phyloP scores from a whole-genome alignment of 2,113 vertebrate genomes.

The Podarcis raffonei region DNA sequence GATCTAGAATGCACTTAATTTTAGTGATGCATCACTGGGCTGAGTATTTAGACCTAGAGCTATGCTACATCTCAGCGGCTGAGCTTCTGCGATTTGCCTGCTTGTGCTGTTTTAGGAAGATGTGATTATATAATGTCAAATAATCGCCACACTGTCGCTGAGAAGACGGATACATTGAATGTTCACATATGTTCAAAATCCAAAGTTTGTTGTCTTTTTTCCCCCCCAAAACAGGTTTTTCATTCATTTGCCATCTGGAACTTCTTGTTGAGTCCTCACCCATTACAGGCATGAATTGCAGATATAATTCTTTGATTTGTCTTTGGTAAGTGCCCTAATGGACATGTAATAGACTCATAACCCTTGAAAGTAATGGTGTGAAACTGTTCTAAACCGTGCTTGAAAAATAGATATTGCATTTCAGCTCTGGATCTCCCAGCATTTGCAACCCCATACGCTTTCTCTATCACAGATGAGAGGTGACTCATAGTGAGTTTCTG shows the following conservation, averaged over 20 bases:
- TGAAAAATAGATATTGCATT: slow-evolving; percentile 35
- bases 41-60: background rate
- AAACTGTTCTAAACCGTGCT: slow-evolving; percentile 45
- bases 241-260: slow-evolving; percentile 28
- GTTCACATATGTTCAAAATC: slow-evolving; percentile 8
- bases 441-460: slow-evolving; percentile 14
- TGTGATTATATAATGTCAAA: background rate
- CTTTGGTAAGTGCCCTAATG: slow-evolving; percentile 50
- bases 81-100: slow-evolving; percentile 1
- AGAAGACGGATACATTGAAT: slow-evolving; percentile 9
- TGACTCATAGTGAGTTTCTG: background rate
- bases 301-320: slow-evolving; percentile 54
- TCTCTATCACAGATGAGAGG: background rate
- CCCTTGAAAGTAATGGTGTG: slow-evolving; percentile 26
- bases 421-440: slow-evolving; percentile 30
- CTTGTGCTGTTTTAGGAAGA: background rate
- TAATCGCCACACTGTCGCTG: background rate
- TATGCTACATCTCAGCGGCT: background rate
- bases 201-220: background rate
- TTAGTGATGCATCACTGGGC: background rate
- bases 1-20: background rate
- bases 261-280: slow-evolving; percentile 30
- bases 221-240: slow-evolving; percentile 5
- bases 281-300: slow-evolving; percentile 30
- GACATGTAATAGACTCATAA: slow-evolving; percentile 35